These are phyloP conservation scores for Psittacula cyanocephala DNA, from an alignment of 2,113 vertebrate species.

Conservation along the genomic window DNA sequence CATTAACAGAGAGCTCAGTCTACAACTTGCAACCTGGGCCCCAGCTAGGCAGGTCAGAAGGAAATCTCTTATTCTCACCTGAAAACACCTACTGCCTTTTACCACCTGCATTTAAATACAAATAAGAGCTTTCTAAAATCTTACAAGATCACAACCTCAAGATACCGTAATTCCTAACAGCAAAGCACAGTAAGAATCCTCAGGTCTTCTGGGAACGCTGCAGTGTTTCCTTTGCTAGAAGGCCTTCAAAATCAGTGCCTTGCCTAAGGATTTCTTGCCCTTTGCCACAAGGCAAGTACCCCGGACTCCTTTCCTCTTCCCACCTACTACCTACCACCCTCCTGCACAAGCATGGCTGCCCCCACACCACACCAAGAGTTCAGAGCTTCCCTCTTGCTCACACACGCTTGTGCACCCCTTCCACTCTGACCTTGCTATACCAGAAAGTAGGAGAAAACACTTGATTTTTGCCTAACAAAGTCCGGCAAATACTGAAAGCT, in stretches of 20 bases:
- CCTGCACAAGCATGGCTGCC: background rate
- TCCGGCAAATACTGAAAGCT: background rate
- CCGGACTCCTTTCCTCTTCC: background rate
- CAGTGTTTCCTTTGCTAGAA: background rate
- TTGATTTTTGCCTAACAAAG: background rate
- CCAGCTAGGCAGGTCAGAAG: background rate
- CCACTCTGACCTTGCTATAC: no score
- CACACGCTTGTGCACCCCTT: background rate
- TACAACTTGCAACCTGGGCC: background rate
- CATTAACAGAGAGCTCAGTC: accelerated
- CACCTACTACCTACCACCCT: no score
- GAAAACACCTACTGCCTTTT: background rate
- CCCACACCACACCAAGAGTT: background rate
- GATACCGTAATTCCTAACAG: background rate
- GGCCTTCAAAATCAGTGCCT: accelerated
- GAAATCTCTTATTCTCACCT: background rate
- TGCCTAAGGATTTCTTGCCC: background rate
- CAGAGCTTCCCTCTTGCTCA: background rate
- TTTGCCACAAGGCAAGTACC: background rate
- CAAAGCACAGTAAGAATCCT: background rate
- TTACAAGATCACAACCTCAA: background rate
- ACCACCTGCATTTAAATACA: background rate
- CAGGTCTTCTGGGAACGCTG: accelerated
- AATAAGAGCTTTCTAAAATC: background rate
- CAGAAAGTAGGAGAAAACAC: background rate